Conservation (phyloP, 2,113 vertebrate genomes). For the Nicator chloris region DNA sequence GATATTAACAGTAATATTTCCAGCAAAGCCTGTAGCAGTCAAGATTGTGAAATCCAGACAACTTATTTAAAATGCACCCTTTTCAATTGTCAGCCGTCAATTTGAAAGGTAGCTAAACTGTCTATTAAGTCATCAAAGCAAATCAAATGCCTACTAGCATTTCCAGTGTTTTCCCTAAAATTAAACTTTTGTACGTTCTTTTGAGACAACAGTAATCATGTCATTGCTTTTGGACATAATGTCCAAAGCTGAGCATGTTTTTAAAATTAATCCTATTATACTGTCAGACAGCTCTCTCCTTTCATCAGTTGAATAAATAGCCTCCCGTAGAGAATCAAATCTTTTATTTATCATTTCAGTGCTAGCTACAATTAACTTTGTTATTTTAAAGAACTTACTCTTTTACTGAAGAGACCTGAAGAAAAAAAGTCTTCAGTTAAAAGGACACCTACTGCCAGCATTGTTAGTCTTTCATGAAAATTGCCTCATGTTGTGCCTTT, state of each 20-base stretch:
- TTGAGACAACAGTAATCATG: slow-evolving; percentile 36
- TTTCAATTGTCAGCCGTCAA: not conserved
- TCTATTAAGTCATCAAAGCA: slow-evolving; percentile 33
- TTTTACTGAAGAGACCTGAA: not conserved
- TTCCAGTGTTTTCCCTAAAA: slow-evolving; percentile 30
- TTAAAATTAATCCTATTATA: slow-evolving; percentile 63
- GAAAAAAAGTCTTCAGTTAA: slow-evolving; percentile 1
- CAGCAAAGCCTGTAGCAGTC: not conserved
- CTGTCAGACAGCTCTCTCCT: slow-evolving; percentile 31
- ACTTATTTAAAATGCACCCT: not conserved
- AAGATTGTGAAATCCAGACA: not conserved
- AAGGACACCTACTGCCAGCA: slow-evolving; percentile 20
- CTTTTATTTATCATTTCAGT: slow-evolving; percentile 39
- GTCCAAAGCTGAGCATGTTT: slow-evolving; percentile 25
- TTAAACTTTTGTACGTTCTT: slow-evolving; percentile 17
- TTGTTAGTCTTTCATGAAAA: slow-evolving; percentile 19
- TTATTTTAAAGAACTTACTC: slow-evolving; percentile 30
- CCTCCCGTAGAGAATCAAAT: slow-evolving; percentile 19
- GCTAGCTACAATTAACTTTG: slow-evolving; percentile 41
- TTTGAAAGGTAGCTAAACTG: slow-evolving; percentile 8
- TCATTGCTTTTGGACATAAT: slow-evolving; percentile 40
- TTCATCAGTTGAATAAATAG: slow-evolving; percentile 45
- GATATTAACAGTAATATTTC: not conserved
- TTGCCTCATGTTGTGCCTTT: not conserved
- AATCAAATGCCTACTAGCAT: not conserved